Percentiles rank a stretch among this genome's conserved stretches.
Conservation (phyloP, 2,113 vertebrate genomes). For the Ctenomys sociabilis region DNA sequence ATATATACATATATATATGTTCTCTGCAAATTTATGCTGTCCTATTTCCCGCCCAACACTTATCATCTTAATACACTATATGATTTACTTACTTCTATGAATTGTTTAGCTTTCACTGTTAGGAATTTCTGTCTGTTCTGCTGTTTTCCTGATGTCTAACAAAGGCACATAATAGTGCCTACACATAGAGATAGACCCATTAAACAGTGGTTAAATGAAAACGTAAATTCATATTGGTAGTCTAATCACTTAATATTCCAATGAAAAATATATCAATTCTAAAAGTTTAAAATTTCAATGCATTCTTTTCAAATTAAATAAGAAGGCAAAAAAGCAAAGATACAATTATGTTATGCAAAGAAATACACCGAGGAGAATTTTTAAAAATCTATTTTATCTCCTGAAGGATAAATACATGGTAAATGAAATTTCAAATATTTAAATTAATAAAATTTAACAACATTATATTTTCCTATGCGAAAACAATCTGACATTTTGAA, state of each 20-base stretch:
- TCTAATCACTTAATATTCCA: neutral
- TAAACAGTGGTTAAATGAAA: neutral
- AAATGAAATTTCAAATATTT: conserved; percentile 37
- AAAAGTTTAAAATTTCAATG: conserved; percentile 21
- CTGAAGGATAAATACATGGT: conserved; percentile 21
- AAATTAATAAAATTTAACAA: conserved; percentile 45
- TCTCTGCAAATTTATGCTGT: neutral
- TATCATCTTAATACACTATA: neutral
- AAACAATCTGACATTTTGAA: conserved; percentile 46
- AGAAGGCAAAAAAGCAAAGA: neutral
- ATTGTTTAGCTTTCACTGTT: neutral
- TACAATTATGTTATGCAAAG: neutral
- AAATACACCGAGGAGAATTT: conserved; percentile 5
- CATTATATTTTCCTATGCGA: neutral
- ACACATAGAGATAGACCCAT: neutral
- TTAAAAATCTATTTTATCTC: neutral
- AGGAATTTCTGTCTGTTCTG: neutral
- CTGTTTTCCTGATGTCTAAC: neutral
- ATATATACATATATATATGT: neutral
- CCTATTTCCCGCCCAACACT: neutral
- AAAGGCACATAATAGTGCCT: neutral
- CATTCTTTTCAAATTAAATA: neutral
- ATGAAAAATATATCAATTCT: neutral
- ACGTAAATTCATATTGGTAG: neutral
- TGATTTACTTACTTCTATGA: neutral